A percentile compares a stretch with the other conserved stretches of the same genome.
Evolutionary conservation across 2,888 invertebrate genomes (phyloP).

Genomic region (Epinotia brunnichana): DNA sequence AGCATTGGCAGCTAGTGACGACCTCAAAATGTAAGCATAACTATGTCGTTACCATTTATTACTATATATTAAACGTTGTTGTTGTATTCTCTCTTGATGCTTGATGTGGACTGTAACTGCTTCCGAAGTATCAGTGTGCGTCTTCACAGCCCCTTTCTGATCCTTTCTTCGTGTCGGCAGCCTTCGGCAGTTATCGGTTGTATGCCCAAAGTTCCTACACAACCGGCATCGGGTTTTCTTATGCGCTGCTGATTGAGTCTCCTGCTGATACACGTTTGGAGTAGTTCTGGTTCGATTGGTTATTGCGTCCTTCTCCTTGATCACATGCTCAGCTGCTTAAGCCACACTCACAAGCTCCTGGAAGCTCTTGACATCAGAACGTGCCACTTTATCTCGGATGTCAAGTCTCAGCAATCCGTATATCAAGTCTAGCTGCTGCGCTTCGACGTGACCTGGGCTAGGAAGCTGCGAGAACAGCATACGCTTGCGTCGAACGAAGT

Average conservation of each 20-base stretch:
- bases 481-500: too few species aligned
- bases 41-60: too few species aligned
- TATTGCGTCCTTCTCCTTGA: neutral
- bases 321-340: constrained; percentile 5
- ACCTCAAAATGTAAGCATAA: too few species aligned
- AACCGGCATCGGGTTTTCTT: neutral
- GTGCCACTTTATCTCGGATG: constrained; percentile 13
- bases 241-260: neutral
- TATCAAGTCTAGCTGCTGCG: neutral
- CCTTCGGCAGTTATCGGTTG: neutral
- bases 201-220: constrained; percentile 1
- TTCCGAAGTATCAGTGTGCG: too few species aligned
- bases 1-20: too few species aligned
- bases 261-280: neutral
- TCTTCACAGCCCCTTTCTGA: too few species aligned
- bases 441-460: too few species aligned
- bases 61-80: too few species aligned
- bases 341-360: constrained; percentile 5
- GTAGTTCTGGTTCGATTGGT: neutral
- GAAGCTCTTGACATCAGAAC: neutral
- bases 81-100: too few species aligned
- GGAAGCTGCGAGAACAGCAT: too few species aligned
- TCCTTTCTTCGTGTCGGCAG: neutral
- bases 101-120: too few species aligned
- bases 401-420: constrained; percentile 7